Evolutionary conservation across 92 coral and sea anemone genomes (phyloP), one percentile per base, ranked within the genome.

Genomic region (Porites rus): DNA sequence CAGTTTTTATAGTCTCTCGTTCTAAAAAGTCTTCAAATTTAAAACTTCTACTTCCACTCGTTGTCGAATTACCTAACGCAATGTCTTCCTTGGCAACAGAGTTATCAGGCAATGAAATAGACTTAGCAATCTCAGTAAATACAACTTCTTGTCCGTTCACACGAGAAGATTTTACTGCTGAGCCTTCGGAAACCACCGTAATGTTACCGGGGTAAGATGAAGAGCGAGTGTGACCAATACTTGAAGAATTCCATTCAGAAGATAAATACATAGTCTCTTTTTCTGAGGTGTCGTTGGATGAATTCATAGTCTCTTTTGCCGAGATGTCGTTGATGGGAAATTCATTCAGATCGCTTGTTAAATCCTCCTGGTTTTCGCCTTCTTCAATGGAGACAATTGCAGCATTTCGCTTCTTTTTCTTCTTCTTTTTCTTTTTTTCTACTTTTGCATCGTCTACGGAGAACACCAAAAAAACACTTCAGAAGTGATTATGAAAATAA

Each of bases 321-420:
- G 93, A 88, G 2, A 90, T 53, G 64, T 89, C 92, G 16, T 67
- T 75, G 51, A 81, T 72, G 6, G 94, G 93, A 54, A 91, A 86
- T 22, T 43, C 79, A 60, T 83, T 83, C 22, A 20, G 46, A 61
- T 82, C 71, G 2, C 18, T 73, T 31, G 19, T 9, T 6, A 13
- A 12, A 74, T 63, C 72, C 18, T 73, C 73, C 1, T 3, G 28
- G 52, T 80, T 85, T 46, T 77, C 91, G 58, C 84, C 94, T 25
- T 96, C 97, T 75, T 95, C 99, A 20, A 97, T 92, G 5, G 94
- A 87, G 51, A 89, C 98, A 59, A 96, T 94, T 8, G 98, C 97
- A 2, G 96, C 92, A 72, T 65, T 85, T 84, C 89, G 90, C 87
- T 93, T 97, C 80, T 93, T 95, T 88, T 88, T 94, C 72, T 91